Conservation (phyloP, 2,113 vertebrate species). For the Opisthocomus hoazin region DNA sequence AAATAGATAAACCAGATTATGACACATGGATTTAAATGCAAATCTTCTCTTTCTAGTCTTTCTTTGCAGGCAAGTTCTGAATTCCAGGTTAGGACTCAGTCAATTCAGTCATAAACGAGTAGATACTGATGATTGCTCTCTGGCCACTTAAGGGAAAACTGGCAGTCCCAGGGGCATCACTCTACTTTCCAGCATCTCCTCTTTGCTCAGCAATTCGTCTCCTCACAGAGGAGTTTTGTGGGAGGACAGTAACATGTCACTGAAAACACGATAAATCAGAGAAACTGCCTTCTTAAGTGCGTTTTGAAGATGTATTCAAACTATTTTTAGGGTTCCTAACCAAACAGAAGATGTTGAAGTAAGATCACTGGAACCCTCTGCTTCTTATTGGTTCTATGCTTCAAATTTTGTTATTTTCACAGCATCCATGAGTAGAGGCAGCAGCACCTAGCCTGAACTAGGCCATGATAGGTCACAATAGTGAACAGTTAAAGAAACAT, state of each 20-base stretch:
- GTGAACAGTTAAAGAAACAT: neutral
- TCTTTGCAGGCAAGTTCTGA: neutral
- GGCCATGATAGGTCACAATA: neutral
- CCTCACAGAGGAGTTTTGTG: neutral
- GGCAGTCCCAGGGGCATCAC: too few species aligned
- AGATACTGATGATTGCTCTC: neutral
- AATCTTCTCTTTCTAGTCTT: neutral
- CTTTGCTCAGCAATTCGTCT: neutral
- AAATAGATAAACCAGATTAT: neutral
- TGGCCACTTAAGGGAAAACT: neutral
- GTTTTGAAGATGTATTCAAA: neutral
- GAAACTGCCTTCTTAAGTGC: neutral
- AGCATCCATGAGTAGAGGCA: neutral
- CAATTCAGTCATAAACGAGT: neutral
- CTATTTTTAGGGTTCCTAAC: neutral
- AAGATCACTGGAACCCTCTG: neutral
- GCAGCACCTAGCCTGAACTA: neutral
- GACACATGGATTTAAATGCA: neutral
- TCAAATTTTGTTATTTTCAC: neutral
- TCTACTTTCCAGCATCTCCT: neutral
- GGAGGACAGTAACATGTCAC: neutral
- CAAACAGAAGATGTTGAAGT: neutral
- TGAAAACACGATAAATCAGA: neutral
- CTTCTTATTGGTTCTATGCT: neutral
- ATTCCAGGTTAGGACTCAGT: neutral